phyloP scores from a whole-genome alignment of 2,888 invertebrate genomes.

The Himalopsyche anomala region DNA sequence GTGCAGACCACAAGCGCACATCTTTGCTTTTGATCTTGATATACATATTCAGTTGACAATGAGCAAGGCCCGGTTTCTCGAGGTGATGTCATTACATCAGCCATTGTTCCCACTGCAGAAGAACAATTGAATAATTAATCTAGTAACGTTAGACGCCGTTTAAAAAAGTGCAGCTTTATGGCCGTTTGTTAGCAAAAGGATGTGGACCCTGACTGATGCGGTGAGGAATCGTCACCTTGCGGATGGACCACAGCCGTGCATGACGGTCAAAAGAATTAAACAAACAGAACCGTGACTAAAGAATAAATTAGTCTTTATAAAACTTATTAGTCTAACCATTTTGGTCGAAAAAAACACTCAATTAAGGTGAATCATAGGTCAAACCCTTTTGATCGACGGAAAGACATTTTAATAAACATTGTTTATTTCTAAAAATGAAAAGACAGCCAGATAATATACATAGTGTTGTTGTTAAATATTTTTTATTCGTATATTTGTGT shows the following conservation, averaged over 20 bases:
- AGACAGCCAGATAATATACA: background rate
- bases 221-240: background rate
- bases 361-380: background rate
- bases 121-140: slow-evolving; percentile 37
- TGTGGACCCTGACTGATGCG: slow-evolving; percentile 14
- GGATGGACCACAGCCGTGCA: slow-evolving; percentile 14
- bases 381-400: background rate
- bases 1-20: background rate
- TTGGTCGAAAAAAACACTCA: too few relatives aligned
- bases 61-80: slow-evolving; percentile 27
- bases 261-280: background rate
- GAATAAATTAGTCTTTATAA: background rate
- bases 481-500: background rate
- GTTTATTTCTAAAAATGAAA: background rate
- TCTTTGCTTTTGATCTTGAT: slow-evolving; percentile 23
- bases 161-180: slow-evolving; percentile 3
- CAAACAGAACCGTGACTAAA: background rate
- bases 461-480: background rate
- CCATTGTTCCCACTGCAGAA: slow-evolving; percentile 8
- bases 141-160: slow-evolving; percentile 1
- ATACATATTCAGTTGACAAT: slow-evolving; percentile 27
- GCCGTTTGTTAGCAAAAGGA: slow-evolving; percentile 2
- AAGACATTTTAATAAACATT: background rate
- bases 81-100: slow-evolving; percentile 35
- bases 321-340: too few relatives aligned